Base-by-base conservation (phyloP, 2,888 invertebrate genomes). In the Melanophora roralis region DNA sequence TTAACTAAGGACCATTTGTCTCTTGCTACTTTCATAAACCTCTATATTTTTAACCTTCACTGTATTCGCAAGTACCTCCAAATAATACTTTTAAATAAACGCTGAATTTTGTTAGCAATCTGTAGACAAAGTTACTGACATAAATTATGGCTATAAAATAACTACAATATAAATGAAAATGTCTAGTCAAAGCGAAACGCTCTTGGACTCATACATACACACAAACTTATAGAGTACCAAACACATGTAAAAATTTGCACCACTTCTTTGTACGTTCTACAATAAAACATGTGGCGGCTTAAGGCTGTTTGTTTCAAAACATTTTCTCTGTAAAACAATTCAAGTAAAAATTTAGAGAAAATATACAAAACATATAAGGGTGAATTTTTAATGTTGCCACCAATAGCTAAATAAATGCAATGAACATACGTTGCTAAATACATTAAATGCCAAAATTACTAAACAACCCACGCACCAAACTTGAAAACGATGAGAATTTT, bases 91-190 rank as follows among this genome's bases (percentile, higher is more conserved):
- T 57, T 51, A 19, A 64, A 47, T 53, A 27, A 49, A 65, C 47
- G 65, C 71, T 68, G 62, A 72, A 59, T 40, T 27, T 27, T 80
- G 72, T 73, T 76, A 76, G 68, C 76, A 76, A 57, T 53, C 76
- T 68, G 69, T 62, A 75, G 76, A 75, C 79, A 77, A 60, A 65
- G 64, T 80, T 67, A 65, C 78, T 78, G 82, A 80, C 78, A 82
- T 82, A 78, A 80, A 78, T 82, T 82, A 82, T 80, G 65, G 64
- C 72, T 59, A 82, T 78, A 82, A 82, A 82, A 71, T 43, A 55
- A 68, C 51, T 57, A 57, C 49, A 65, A 76, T 21, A 76, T 14
- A 68, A 71, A 62, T 64, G 76, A 57, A 69, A 77, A 71, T 36
- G 76, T 77, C 76, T 77, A 77, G 76, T 77, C 76, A 62, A 69